Conservation (phyloP, 2,888 invertebrate genomes). For the Rhagonycha fulva region DNA sequence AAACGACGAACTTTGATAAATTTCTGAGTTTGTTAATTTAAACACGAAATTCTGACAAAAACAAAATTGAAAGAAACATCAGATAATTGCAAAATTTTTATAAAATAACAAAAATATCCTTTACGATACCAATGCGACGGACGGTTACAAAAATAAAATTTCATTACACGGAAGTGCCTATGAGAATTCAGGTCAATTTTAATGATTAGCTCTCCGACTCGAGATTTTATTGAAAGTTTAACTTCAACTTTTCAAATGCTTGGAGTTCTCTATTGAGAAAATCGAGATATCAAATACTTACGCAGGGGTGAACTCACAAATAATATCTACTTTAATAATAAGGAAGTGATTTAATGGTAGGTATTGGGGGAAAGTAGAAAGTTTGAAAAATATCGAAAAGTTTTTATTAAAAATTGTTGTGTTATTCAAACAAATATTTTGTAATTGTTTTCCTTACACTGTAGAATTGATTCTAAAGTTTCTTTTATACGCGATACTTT, state of each 20-base stretch:
- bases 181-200: constrained; percentile 8
- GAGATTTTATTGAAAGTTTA: not conserved
- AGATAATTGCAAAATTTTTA: not conserved
- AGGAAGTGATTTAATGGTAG: not conserved
- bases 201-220: constrained; percentile 6
- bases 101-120: not conserved
- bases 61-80: not conserved
- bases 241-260: not conserved
- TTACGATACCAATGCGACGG: not conserved
- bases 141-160: constrained; percentile 3
- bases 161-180: not conserved
- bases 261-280: constrained; percentile 3
- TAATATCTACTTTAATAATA: not conserved
- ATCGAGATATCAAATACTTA: not conserved
- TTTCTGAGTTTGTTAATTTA: not conserved
- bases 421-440: not conserved
- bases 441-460: not conserved
- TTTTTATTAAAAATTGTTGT: not conserved
- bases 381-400: not conserved
- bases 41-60: not conserved
- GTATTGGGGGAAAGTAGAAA: not conserved
- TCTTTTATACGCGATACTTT: too few species aligned
- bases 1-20: not conserved
- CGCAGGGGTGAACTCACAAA: not conserved
- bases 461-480: not conserved